A percentile compares a stretch with the other conserved stretches of the same genome.
Conservation (phyloP, 2,113 vertebrate species). For the Kryptolebias marmoratus region DNA sequence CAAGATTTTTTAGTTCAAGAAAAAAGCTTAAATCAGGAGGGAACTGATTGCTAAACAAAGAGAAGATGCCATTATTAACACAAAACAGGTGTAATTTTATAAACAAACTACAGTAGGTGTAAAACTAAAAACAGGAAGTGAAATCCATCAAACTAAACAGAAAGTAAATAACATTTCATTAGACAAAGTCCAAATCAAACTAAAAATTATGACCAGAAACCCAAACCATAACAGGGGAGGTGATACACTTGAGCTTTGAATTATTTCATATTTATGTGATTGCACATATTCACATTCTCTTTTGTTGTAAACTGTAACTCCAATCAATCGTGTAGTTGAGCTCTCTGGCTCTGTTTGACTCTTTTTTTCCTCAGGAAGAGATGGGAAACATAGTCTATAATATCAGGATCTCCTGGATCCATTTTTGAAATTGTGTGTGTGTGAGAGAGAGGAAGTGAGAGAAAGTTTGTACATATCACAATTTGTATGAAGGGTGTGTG, state of each 20-base stretch:
- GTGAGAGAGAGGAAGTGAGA: neutral
- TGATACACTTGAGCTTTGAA: neutral
- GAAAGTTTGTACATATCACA: neutral
- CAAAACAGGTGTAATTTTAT: no score
- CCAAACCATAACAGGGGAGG: neutral
- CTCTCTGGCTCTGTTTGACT: slow-evolving; percentile 37
- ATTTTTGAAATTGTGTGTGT: slow-evolving; percentile 38
- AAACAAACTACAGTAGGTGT: no score
- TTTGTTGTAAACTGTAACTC: slow-evolving; percentile 18
- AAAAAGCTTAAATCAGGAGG: no score
- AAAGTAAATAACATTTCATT: no score
- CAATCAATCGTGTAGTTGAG: slow-evolving; percentile 41
- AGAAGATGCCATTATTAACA: no score
- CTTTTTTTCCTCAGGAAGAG: slow-evolving; percentile 76
- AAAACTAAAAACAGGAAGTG: no score
- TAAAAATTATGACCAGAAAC: no score
- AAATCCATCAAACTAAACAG: neutral
- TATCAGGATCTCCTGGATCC: slow-evolving; percentile 78
- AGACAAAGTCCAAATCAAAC: no score
- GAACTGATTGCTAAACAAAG: no score
- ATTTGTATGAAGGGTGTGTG: slow-evolving; percentile 4
- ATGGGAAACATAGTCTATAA: slow-evolving; percentile 62
- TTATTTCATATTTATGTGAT: neutral
- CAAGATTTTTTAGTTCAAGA: no score
- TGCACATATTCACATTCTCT: neutral